Evolutionary conservation across 2,797 vertebrate species (phyloP), one percentile per base, ranked within the genome.

Genomic region (Ambastaia sidthimunki): DNA sequence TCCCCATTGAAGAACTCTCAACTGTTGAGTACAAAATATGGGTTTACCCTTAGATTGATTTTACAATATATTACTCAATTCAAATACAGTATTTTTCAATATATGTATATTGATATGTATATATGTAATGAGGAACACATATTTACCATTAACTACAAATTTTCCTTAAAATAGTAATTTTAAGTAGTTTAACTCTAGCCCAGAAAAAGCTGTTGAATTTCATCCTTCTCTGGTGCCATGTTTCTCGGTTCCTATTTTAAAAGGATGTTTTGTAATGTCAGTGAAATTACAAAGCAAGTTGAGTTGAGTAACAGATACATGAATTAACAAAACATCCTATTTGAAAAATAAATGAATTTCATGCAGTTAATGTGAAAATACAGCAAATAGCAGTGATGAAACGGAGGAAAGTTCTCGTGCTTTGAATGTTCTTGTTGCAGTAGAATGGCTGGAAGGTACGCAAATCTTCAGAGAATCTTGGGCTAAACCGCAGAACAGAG

Each of bases 361-460:
- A 50, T 4, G 23, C 59, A 59, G 37, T n/a, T 25, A 12, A 50
- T 63, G 0, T 57, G 44, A 12, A 74, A 21, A 63, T 76, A 76
- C 3, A 68, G 28, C 19, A 41, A 2, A n/a, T 60, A 16, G n/a
- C 44, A 50, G 3, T 15, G 18, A 19, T 7, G 18, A 6, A 48
- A 2, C 67, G 62, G 10, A 71, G 66, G 41, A 62, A 63, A 63
- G 44, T 62, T 78, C 25, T 78, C 16, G 52, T 68, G 52, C 52
- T 1, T 34, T 50, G 10, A 71, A 52, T 31, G n/a, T 34, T 78
- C 13, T 4, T 23, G 76, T 52, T 62, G 41, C 25, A 62, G 41
- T 34, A 18, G 52, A 78, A 63, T 62, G 15, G 67, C 67, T 60
- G 76, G n/a, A 57, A 70, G 66, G 54, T 70, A 71, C 21, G 12